Base-by-base conservation (phyloP, 2,888 invertebrate species). In the Drosophila merina region DNA sequence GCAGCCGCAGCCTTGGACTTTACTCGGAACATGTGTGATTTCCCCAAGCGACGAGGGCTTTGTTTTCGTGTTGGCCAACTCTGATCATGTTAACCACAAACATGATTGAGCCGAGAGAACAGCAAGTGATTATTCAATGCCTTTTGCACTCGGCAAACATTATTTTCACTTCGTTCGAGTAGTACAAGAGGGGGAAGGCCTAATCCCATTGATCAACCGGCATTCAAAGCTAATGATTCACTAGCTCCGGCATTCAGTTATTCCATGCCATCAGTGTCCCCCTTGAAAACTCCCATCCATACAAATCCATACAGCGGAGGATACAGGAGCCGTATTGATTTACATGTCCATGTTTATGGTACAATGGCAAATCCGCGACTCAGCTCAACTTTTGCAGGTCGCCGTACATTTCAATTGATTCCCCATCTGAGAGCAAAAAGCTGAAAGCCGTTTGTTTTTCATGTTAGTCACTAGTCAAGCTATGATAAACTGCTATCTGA, bases 341-440 rank as follows among this genome's bases (percentile, higher is more conserved):
- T 75, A 49, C 64, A 66, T 78, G 69, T 55, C 77, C 78, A 66
- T 83, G 79, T 74, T 77, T 71, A 69, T 69, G 57, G 70, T 66
- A 71, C 81, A 80, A 80, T 69, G 50, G 75, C 63, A 73, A 77
- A 86, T 80, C 70, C 78, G 64, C 72, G 72, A 55, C 52, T 77
- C 77, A 51, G 64, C 56, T 64, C 58, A 45, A 74, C 57, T 74
- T 72, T 73, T 64, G 54, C 83, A 60, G 79, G 57, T 47, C 54
- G 58, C 31, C 45, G 55, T 67, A 72, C 81, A 75, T 80, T 84
- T 86, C 78, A 80, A 74, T 80, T 80, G 77, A 54, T 72, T 69
- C 72, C 44, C 58, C 36, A 40, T 48, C 50, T 45, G 50, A 33
- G 36, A 12, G 36, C 36, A 36, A 12, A 42, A 42, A 20, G 20